phyloP scores from a whole-genome alignment of 2,888 invertebrate genomes.

The Tenthredo distinguenda region DNA sequence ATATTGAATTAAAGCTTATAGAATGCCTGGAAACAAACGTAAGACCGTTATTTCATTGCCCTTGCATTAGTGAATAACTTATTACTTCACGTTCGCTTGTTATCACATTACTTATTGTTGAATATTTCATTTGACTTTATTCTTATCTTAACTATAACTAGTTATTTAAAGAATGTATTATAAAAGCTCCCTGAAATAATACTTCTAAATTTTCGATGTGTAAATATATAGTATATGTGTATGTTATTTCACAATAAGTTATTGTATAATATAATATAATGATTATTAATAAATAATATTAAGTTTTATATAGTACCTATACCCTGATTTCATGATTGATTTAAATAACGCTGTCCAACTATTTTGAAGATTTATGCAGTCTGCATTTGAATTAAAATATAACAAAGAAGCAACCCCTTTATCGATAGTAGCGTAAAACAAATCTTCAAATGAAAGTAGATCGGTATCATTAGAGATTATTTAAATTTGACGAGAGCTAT shows the following conservation, averaged over 20 bases:
- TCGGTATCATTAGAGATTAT: background rate
- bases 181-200: background rate
- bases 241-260: slow-evolving; percentile 46
- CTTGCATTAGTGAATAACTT: background rate
- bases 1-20: background rate
- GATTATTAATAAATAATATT: slow-evolving; percentile 53
- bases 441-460: too few relatives aligned
- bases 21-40: background rate
- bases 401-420: background rate
- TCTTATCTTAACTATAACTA: background rate
- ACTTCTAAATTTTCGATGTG: slow-evolving; percentile 52
- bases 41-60: background rate
- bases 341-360: background rate
- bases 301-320: slow-evolving; percentile 32
- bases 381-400: background rate
- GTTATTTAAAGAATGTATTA: background rate
- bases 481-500: background rate
- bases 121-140: background rate
- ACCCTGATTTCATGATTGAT: background rate
- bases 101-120: background rate
- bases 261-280: slow-evolving; percentile 61
- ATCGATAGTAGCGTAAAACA: too few relatives aligned
- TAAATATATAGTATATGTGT: slow-evolving; percentile 59
- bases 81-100: background rate
- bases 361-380: background rate